phyloP scores from a whole-genome alignment of 2,113 vertebrate species.

The Elanus axillaris region DNA sequence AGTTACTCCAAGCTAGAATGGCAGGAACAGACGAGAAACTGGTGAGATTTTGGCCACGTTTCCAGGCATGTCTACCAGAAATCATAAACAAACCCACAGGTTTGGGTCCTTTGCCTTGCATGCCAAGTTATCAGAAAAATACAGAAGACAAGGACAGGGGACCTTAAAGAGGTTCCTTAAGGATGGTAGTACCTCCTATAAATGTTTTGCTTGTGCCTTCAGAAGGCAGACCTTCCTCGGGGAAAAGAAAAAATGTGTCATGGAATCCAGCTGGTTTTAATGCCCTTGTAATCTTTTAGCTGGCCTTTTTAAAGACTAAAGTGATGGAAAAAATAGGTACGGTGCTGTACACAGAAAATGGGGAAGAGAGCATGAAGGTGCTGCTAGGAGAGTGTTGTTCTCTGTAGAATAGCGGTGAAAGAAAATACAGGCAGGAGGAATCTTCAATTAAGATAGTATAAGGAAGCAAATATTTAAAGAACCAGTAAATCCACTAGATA shows the following conservation, averaged over 20 bases:
- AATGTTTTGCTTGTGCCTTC: not conserved
- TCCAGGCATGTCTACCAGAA: not conserved
- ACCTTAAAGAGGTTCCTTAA: not conserved
- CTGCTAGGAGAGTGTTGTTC: not conserved
- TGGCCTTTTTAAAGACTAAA: not conserved
- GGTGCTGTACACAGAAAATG: not conserved
- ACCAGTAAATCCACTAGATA: slow-evolving; percentile 38
- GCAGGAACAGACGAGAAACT: not conserved
- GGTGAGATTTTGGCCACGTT: not conserved
- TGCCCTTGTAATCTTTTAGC: not conserved
- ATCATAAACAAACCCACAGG: not conserved
- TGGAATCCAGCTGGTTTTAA: not conserved
- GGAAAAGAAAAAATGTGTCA: not conserved
- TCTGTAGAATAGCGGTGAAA: not conserved
- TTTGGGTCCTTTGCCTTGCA: not conserved
- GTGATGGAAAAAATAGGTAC: not conserved
- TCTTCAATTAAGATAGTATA: slow-evolving; percentile 53
- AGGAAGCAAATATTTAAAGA: slow-evolving; percentile 66
- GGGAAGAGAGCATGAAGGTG: not conserved
- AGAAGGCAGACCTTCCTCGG: not conserved
- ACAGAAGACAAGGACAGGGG: not conserved
- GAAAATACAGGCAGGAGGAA: slow-evolving; percentile 15
- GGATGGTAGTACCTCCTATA: not conserved
- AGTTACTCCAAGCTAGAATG: not conserved
- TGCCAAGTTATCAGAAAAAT: not conserved